Evolutionary conservation across 2,113 vertebrate genomes (phyloP).

Genomic region (Halichoeres trimaculatus): DNA sequence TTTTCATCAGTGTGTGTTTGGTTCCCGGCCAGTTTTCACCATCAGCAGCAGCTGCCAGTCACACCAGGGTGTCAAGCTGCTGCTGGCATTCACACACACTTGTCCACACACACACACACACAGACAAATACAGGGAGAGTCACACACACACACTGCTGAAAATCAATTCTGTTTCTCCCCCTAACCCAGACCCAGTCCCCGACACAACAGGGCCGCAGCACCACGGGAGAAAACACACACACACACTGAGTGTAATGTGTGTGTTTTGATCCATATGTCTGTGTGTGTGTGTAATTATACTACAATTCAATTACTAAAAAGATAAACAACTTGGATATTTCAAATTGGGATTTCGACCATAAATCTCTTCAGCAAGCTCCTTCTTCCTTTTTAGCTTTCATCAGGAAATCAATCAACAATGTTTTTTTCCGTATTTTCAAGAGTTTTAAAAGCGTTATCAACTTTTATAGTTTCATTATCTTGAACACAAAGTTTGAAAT

Average conservation of each 20-base stretch:
- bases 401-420: too few relatives aligned
- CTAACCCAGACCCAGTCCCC: constrained; percentile 37
- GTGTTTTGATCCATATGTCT: too few relatives aligned
- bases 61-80: constrained; percentile 72
- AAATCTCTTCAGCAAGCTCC: too few relatives aligned
- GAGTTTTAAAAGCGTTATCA: too few relatives aligned
- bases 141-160: constrained; percentile 9
- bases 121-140: constrained; percentile 10
- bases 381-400: too few relatives aligned
- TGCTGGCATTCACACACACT: constrained; percentile 57
- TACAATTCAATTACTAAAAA: too few relatives aligned
- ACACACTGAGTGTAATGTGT: not conserved
- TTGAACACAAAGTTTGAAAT: too few relatives aligned
- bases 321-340: too few relatives aligned
- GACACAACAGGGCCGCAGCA: constrained; percentile 34
- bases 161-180: constrained; percentile 60
- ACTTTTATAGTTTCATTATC: too few relatives aligned
- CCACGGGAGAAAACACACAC: constrained; percentile 20
- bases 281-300: too few relatives aligned
- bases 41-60: constrained; percentile 78
- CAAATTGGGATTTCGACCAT: too few relatives aligned
- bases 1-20: constrained; percentile 9
- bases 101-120: constrained; percentile 22
- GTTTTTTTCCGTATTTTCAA: too few relatives aligned
- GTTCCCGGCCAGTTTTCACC: constrained; percentile 62